Conservation (phyloP, 1,140 invertebrate species). For the Oncopodura yosiiana region DNA sequence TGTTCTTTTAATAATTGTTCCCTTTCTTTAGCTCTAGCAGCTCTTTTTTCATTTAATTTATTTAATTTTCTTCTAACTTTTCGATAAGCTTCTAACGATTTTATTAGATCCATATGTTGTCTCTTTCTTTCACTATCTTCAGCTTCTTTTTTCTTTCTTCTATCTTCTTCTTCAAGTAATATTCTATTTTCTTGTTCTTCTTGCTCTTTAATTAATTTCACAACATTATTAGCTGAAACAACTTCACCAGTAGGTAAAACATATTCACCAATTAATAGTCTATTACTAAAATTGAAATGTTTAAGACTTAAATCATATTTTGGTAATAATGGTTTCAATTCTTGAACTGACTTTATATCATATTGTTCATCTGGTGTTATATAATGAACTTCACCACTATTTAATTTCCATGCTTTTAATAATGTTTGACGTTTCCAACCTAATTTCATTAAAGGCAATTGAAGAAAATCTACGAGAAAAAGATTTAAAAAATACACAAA, state of each 20-base stretch:
- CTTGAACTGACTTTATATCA: constrained; percentile 7
- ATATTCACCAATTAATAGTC: constrained; percentile 79
- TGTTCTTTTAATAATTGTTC: no score
- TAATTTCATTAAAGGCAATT: constrained; percentile 61
- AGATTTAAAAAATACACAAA: no score
- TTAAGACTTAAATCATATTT: constrained; percentile 55
- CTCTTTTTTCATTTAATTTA: not conserved
- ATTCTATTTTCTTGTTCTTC: constrained; percentile 45
- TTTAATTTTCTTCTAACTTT: constrained; percentile 19
- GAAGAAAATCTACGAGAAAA: no score
- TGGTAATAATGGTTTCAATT: constrained; percentile 18
- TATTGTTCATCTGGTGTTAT: constrained; percentile 15
- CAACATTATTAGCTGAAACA: not conserved
- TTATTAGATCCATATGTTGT: constrained; percentile 19
- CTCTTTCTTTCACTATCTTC: constrained; percentile 26
- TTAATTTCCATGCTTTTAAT: constrained; percentile 19
- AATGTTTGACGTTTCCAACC: constrained; percentile 82
- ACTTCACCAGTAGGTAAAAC: constrained; percentile 48
- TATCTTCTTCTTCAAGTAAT: constrained; percentile 43
- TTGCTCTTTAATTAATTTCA: constrained; percentile 23
- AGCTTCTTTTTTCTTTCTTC: constrained; percentile 21
- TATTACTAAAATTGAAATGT: constrained; percentile 85
- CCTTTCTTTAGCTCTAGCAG: not conserved
- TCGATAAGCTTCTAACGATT: constrained; percentile 23
- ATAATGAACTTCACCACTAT: constrained; percentile 29